Percentiles rank a stretch among this genome's conserved stretches.
Conservation (phyloP, 2,797 vertebrate species). For the Cichlasoma orientale region DNA sequence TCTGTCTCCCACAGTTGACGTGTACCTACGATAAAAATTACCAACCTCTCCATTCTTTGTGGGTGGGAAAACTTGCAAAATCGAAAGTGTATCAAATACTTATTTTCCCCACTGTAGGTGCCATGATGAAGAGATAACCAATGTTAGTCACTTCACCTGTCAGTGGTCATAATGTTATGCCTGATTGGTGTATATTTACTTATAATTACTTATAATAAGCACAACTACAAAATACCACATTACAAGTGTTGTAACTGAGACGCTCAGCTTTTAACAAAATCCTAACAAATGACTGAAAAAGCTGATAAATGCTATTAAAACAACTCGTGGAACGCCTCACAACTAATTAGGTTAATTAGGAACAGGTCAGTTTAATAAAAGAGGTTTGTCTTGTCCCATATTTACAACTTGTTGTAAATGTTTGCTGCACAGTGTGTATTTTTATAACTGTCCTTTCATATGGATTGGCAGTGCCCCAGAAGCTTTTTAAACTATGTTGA, state of each 20-base stretch:
- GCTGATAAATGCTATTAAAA: not conserved
- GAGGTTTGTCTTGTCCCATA: not conserved
- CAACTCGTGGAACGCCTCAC: not conserved
- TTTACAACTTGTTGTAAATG: not conserved
- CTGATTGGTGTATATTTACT: not conserved
- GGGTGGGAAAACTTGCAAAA: too few species aligned
- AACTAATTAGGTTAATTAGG: too few species aligned
- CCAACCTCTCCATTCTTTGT: too few species aligned
- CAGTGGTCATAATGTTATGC: too few species aligned
- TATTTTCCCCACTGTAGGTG: too few species aligned
- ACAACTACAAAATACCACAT: not conserved
- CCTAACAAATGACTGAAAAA: not conserved
- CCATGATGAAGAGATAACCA: too few species aligned
- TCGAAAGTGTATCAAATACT: too few species aligned
- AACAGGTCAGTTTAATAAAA: not conserved
- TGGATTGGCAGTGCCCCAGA: not conserved
- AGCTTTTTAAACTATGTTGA: not conserved
- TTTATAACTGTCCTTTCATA: conserved; percentile 5
- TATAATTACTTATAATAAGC: not conserved
- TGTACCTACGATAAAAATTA: too few species aligned
- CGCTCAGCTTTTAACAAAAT: not conserved
- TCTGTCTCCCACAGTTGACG: too few species aligned
- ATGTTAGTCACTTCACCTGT: too few species aligned
- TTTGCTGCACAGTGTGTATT: not conserved
- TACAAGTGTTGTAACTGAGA: not conserved